Base-by-base conservation (phyloP, 1,140 invertebrate genomes). In the Dolichoris vasculosae region DNA sequence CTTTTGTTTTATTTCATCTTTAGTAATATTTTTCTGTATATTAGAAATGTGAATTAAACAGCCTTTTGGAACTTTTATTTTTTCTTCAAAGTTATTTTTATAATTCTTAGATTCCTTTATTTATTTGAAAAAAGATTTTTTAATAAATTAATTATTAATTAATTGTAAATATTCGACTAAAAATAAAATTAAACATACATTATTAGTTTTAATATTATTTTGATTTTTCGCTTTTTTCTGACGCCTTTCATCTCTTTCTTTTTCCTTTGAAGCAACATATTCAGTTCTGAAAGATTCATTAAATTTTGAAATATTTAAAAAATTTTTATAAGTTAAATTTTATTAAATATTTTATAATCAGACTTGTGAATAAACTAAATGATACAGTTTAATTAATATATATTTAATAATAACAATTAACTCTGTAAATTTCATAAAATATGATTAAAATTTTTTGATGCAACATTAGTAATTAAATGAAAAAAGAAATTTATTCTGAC, bases 1-100 rank as follows among this genome's bases (percentile, higher is more conserved):
- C 75, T 95, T 94, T 84, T 95, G 94, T 89, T 96, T 97, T 23
- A 98, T 95, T 88, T 95, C 93, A 90, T 97, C 97, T 51, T 96
- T 93, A 3, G 93, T 94, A 32, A 95, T 94, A n/a, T 94, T 94
- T n/a, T 95, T 94, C 7, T 93, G 90, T 32, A 95, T 93, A 43
- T 95, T 95, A 63, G 92, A 94, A 69, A 97, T 94, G 78, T 96
- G 93, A 17, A 98, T 90, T 63, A 97, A 94, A 17, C 96, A 94
- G 64, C 96, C 96, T 89, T 95, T 95, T 51, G 96, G 96, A 86
- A 64, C 84, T 83, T 67, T 85, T 95, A 93, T 77, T 92, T 91
- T 63, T 93, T 90, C 38, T 91, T 69, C 86, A 83, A 63, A 88
- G 63, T 67, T 90, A 90, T 88, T 90, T 88, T 46, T 89, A 63